phyloP scores from a whole-genome alignment of 2,113 vertebrate species.

The Lichenostomus cassidix region DNA sequence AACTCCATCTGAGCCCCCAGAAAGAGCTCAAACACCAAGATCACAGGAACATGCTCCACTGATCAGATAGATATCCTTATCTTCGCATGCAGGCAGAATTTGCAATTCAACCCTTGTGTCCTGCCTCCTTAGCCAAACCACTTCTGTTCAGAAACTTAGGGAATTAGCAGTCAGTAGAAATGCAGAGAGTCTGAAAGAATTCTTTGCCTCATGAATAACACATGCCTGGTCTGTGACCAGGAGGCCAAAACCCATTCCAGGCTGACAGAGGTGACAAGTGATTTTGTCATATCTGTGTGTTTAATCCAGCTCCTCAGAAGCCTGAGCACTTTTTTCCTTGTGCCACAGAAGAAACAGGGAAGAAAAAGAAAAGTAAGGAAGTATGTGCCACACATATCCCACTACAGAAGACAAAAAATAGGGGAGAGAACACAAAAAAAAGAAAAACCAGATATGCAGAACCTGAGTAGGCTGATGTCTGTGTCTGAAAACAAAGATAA shows the following conservation, averaged over 20 bases:
- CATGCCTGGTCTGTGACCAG: not conserved
- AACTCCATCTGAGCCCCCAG: not conserved
- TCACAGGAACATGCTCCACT: not conserved
- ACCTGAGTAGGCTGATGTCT: not conserved
- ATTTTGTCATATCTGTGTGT: constrained; percentile 1
- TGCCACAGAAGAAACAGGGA: not conserved
- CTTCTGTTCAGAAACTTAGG: not conserved
- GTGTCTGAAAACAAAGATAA: not conserved
- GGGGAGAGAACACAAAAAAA: not conserved
- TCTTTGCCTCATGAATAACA: constrained; percentile 40
- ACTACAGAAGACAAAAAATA: not conserved
- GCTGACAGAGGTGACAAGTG: constrained; percentile 17
- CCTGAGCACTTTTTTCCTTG: not conserved
- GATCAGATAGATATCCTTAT: not conserved
- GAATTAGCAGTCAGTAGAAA: constrained; percentile 30
- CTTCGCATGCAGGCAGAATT: not conserved
- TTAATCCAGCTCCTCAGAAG: constrained; percentile 1
- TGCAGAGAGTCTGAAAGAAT: not conserved
- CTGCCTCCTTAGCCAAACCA: not conserved
- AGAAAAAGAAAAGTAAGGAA: not conserved
- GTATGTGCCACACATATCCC: not conserved
- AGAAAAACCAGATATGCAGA: not conserved
- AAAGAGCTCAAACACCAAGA: not conserved
- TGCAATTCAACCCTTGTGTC: not conserved
- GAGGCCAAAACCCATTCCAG: not conserved